Conservation (phyloP, 2,888 invertebrate genomes). For the Dynastes maya region DNA sequence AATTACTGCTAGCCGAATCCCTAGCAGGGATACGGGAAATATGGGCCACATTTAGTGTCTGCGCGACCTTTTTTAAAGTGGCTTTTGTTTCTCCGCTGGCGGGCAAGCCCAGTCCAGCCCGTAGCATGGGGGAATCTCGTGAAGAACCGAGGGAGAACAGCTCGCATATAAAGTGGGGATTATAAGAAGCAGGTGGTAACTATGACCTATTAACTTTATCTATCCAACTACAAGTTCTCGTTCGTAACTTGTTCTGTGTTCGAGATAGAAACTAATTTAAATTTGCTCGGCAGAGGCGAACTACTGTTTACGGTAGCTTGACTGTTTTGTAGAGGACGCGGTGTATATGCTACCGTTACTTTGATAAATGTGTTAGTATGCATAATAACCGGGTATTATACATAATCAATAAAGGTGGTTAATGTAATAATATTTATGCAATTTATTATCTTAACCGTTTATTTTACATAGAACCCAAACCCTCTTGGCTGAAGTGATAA, state of each 20-base stretch:
- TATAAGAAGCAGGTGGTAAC: conserved; percentile 49
- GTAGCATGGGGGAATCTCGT: too few relatives aligned
- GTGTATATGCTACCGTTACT: too few relatives aligned
- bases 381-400: too few relatives aligned
- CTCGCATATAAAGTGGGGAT: conserved; percentile 44
- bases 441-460: too few relatives aligned
- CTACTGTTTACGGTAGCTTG: too few relatives aligned
- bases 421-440: too few relatives aligned
- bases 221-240: conserved; percentile 10
- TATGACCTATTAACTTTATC: conserved; percentile 49
- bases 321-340: too few relatives aligned
- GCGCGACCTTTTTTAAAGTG: conserved; percentile 36
- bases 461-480: too few relatives aligned
- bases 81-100: background rate
- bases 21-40: conserved; percentile 44
- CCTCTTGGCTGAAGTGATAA: too few relatives aligned
- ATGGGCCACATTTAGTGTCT: conserved; percentile 51
- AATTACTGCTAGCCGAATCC: conserved; percentile 56
- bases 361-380: too few relatives aligned
- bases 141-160: conserved; percentile 1
- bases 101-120: background rate
- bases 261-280: conserved; percentile 39
- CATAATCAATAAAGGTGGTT: too few relatives aligned
- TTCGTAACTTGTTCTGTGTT: conserved; percentile 17
- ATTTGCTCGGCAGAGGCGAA: background rate